phyloP scores from a whole-genome alignment of 2,113 vertebrate species.

The Muscicapa adusta region DNA sequence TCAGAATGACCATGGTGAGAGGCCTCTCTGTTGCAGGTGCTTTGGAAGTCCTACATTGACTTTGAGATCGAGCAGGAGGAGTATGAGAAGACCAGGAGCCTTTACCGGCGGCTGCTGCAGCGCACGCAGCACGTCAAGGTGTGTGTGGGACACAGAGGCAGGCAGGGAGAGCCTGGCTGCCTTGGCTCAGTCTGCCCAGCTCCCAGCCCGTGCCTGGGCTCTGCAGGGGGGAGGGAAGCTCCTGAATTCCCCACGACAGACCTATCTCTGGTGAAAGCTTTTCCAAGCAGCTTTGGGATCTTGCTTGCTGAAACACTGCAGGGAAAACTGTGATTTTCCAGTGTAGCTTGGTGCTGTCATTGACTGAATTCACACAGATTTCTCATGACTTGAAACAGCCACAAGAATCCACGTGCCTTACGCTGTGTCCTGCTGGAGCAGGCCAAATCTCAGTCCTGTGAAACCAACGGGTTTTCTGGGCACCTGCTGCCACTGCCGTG shows the following conservation, averaged over 20 bases:
- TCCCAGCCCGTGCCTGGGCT: accelerated
- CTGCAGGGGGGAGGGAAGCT: neutral
- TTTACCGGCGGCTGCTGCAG: conserved; percentile 90
- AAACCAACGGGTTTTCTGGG: accelerated
- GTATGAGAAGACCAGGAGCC: conserved; percentile 88
- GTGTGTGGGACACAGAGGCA: neutral
- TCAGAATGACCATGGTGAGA: accelerated
- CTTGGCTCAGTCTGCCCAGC: neutral
- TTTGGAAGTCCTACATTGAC: conserved; percentile 99
- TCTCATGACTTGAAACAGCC: neutral
- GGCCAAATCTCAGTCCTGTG: neutral
- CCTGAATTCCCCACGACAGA: accelerated
- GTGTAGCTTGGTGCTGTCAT: accelerated
- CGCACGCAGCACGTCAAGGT: conserved; percentile 97
- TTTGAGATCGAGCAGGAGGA: conserved; percentile 98
- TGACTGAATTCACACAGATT: neutral
- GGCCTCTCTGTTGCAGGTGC: conserved; percentile 76
- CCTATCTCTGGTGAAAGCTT: accelerated
- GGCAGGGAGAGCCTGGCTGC: neutral
- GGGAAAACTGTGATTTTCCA: neutral
- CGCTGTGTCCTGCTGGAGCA: accelerated
- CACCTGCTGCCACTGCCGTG: accelerated
- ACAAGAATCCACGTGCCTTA: accelerated
- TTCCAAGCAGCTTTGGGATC: neutral
- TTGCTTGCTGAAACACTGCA: neutral